Base-by-base conservation (phyloP, 2,888 invertebrate species). In the Drosophila borborema region DNA sequence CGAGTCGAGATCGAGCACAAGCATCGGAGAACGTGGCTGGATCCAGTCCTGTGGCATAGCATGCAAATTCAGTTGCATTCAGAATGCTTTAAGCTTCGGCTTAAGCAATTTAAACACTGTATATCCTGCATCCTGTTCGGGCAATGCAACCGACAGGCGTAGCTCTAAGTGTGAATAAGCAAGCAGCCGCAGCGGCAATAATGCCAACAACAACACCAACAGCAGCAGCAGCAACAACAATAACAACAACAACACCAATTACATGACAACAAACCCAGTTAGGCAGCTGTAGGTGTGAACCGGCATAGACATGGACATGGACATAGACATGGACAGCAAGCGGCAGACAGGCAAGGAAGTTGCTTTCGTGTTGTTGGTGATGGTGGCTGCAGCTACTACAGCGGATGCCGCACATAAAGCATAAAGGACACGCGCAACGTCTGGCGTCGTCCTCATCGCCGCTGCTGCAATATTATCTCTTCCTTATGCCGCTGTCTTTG, bases 61-160 rank as follows among this genome's bases (percentile, higher is more conserved):
- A 85, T 85, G 87, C 84, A 86, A 84, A 84, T 84, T 55, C 73
- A 61, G 74, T 55, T 75, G 86, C 72, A 71, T 31, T 58, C 66
- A 18, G 64, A 64, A 64, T 46, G 72, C 75, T 86, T 86, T 79
- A 89, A 89, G 86, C 77, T 56, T 54, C 62, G 72, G 69, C 76
- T 82, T 73, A 77, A 77, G 74, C 86, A 81, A 84, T 85, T 86
- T 86, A 89, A 86, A 74, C 80, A 82, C 81, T 87, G 85, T 82
- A 89, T 82, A 86, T 89, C 86, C 89, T 78, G 81, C 74, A 78
- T 86, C 85, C 87, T 76, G 84, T 75, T 54, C 14, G 63, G 59
- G 72, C 45, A 68, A 74, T 83, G 76, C 75, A 74, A 68, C 72
- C 72, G 71, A 58, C 66, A 80, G 71, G 46, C 62, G 45, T 58